These are phyloP conservation scores for Catalaphyllia jardinei DNA, from an alignment of 64 coral and sea anemone species.

Conservation along the genomic window DNA sequence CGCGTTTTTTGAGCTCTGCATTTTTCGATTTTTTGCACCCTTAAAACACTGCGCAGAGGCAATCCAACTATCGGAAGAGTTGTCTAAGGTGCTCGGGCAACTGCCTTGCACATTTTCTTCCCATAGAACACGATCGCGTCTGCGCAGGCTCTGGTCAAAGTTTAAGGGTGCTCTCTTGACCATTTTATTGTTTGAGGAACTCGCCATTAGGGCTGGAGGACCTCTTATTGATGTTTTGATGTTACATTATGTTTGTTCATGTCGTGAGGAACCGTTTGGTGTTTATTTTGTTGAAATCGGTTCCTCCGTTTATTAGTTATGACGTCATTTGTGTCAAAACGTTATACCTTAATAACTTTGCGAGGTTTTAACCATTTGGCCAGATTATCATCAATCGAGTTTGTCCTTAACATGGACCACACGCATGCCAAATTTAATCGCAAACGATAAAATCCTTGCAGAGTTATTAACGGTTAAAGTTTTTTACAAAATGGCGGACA, in stretches of 20 bases:
- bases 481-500: too few species aligned
- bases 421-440: too few species aligned
- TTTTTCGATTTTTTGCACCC: constrained; percentile 4
- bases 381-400: too few species aligned
- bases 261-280: constrained; percentile 25
- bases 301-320: neutral
- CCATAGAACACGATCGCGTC: neutral
- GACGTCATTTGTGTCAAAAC: constrained; percentile 7
- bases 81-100: constrained; percentile 3
- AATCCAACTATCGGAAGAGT: neutral
- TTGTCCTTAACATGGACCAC: too few species aligned
- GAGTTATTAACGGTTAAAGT: too few species aligned
- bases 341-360: too few species aligned
- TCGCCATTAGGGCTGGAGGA: neutral
- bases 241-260: neutral
- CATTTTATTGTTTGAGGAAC: neutral
- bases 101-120: constrained; percentile 22
- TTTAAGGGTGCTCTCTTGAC: constrained; percentile 35
- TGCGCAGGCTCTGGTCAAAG: constrained; percentile 16
- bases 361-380: too few species aligned
- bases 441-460: too few species aligned
- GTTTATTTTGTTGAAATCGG: constrained; percentile 5
- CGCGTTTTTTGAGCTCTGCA: neutral
- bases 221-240: constrained; percentile 7
- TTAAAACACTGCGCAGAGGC: constrained; percentile 23